Evolutionary conservation across 2,113 vertebrate species (phyloP).

Genomic region (human): GRCh38 chr12:13420001-13420500

Average conservation of each 20-base stretch:
- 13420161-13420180: neutral
- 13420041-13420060: neutral
- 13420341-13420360: neutral
- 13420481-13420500: neutral
- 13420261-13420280: neutral
- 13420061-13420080: neutral
- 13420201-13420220: neutral
- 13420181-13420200: rapidly evolving
- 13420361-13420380: neutral
- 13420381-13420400: neutral
- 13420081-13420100: neutral
- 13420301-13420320: neutral
- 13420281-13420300: neutral
- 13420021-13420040: neutral
- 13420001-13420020: neutral
- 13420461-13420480: neutral
- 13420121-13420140: neutral
- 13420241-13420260: neutral
- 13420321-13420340: neutral
- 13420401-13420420: constrained; percentile 4
- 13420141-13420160: neutral
- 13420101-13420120: neutral
- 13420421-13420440: neutral
- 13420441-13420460: neutral
- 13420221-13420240: too few relatives aligned